Conservation (phyloP, 2,797 vertebrate genomes). For the Bradypus variegatus region DNA sequence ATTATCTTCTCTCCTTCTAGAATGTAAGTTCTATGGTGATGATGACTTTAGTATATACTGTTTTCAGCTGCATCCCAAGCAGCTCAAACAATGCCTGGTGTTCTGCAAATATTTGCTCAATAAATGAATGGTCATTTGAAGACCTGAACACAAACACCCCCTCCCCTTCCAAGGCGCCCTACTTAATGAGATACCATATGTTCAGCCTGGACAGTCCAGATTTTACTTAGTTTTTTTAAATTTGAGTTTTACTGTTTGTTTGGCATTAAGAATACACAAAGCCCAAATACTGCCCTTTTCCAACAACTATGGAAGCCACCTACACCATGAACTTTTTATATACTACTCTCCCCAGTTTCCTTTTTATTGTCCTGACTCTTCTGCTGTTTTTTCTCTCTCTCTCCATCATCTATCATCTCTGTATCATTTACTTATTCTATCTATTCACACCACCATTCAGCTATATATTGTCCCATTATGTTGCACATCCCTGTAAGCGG, state of each 20-base stretch:
- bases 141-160: neutral
- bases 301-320: neutral
- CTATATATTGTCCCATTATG: neutral
- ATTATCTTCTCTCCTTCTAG: neutral
- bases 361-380: neutral
- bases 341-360: neutral
- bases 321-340: neutral
- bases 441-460: neutral
- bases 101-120: neutral
- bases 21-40: neutral
- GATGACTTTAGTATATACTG: neutral
- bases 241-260: neutral
- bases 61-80: neutral
- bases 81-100: neutral
- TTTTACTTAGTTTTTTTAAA: conserved; percentile 5
- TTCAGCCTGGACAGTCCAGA: neutral
- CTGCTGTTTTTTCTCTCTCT: neutral
- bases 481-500: neutral
- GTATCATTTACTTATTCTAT: neutral
- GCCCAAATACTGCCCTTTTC: neutral
- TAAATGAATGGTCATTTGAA: neutral
- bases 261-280: neutral
- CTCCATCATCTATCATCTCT: neutral
- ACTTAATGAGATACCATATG: neutral
- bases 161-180: neutral